A percentile compares a stretch with the other conserved stretches of the same genome.
Conservation (phyloP, 23 tunicate species). For the Botrylloides violaceus region DNA sequence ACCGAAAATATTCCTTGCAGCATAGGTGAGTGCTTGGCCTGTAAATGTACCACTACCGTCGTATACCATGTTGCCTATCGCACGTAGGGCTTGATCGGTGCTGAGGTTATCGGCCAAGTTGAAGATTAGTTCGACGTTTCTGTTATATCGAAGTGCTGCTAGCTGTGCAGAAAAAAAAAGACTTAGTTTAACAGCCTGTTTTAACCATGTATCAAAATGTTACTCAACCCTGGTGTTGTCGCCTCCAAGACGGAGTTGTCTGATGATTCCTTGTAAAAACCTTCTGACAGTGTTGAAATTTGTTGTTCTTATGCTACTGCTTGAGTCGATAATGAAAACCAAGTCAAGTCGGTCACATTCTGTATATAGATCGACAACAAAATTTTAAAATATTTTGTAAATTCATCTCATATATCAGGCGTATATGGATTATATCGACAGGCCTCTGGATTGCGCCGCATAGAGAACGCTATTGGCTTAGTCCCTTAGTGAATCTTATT, state of each 20-base stretch:
- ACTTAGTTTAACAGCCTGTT: background rate
- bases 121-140: slow-evolving; percentile 48
- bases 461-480: no score
- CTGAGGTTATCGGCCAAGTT: slow-evolving; percentile 36
- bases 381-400: background rate
- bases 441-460: no score
- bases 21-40: slow-evolving; percentile 67
- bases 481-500: no score
- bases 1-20: slow-evolving; percentile 30
- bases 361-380: background rate
- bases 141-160: slow-evolving; percentile 81
- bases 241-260: slow-evolving; percentile 35
- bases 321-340: slow-evolving; percentile 66
- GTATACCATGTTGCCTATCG: slow-evolving; percentile 33
- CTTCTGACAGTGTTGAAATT: slow-evolving; percentile 55
- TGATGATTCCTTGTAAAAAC: slow-evolving; percentile 32
- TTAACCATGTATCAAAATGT: background rate
- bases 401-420: background rate
- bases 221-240: slow-evolving; percentile 61
- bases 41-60: slow-evolving; percentile 73
- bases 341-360: slow-evolving; percentile 65
- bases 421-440: no score
- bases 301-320: slow-evolving; percentile 61
- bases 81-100: slow-evolving; percentile 19
- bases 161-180: slow-evolving; percentile 30